Percentiles rank a stretch among this genome's conserved stretches.
phyloP scores from a whole-genome alignment of 2,888 invertebrate genomes.

The Lasioglossum zephyrum region DNA sequence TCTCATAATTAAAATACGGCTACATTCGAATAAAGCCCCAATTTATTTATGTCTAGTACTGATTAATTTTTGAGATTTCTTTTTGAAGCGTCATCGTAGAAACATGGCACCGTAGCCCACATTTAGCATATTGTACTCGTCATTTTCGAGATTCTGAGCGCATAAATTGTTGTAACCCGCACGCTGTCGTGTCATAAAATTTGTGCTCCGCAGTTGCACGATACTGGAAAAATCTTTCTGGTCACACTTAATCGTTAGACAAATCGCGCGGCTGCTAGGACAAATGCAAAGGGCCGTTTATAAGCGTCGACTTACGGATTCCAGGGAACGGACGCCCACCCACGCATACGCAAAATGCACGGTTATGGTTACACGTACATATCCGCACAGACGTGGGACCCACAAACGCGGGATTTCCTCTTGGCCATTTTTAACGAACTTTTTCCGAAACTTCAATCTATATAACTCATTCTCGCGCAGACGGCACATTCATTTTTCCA shows the following conservation, averaged over 20 bases:
- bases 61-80: neutral
- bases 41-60: neutral
- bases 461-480: conserved; percentile 66
- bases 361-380: neutral
- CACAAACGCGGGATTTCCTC: conserved; percentile 32
- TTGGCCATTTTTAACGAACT: conserved; percentile 63
- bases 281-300: conserved; percentile 50
- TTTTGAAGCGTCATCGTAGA: neutral
- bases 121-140: neutral
- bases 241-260: conserved; percentile 37
- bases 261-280: conserved; percentile 27
- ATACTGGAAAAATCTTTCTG: conserved; percentile 33
- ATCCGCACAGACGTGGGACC: neutral
- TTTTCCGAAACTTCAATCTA: conserved; percentile 69
- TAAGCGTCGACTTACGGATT: conserved; percentile 51
- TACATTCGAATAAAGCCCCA: neutral
- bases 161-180: neutral
- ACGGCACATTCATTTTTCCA: conserved; percentile 73
- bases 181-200: neutral
- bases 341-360: neutral
- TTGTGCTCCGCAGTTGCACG: neutral
- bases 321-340: neutral
- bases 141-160: neutral
- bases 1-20: no score
- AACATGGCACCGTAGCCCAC: neutral